These are phyloP conservation scores for Drosophila sulfurigaster DNA, from an alignment of 1,140 invertebrate species.

Conservation along the genomic window DNA sequence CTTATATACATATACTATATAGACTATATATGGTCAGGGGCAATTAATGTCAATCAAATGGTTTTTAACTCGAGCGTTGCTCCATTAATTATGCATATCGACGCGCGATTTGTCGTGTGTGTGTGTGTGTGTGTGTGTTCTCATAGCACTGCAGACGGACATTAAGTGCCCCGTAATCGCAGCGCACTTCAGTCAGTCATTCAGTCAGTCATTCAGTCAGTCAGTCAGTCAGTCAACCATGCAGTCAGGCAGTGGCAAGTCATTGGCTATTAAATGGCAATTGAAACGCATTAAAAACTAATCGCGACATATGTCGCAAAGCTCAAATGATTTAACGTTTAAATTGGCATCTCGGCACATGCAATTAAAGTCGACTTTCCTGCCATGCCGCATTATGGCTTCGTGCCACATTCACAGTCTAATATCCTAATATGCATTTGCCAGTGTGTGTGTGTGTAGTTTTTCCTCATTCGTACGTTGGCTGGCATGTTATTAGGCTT, in stretches of 20 bases:
- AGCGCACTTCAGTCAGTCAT: neutral
- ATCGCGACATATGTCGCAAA: conserved; percentile 56
- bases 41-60: conserved; percentile 65
- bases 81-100: conserved; percentile 35
- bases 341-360: conserved; percentile 53
- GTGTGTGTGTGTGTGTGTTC: no score
- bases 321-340: conserved; percentile 65
- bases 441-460: neutral
- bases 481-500: conserved; percentile 41
- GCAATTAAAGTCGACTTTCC: conserved; percentile 56
- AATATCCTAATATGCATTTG: no score
- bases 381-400: neutral
- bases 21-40: no score
- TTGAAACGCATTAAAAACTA: conserved; percentile 66
- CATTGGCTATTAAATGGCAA: conserved; percentile 49
- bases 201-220: no score
- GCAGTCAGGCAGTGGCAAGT: conserved; percentile 6
- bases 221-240: neutral
- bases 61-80: conserved; percentile 29
- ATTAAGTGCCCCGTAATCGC: conserved; percentile 25
- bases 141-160: neutral
- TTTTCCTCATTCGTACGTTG: conserved; percentile 4
- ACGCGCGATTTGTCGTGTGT: neutral
- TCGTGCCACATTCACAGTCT: neutral
- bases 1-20: no score